Evolutionary conservation across 2,797 vertebrate species (phyloP), one percentile per base, ranked within the genome.

Genomic region (Hozukius guyotensis): DNA sequence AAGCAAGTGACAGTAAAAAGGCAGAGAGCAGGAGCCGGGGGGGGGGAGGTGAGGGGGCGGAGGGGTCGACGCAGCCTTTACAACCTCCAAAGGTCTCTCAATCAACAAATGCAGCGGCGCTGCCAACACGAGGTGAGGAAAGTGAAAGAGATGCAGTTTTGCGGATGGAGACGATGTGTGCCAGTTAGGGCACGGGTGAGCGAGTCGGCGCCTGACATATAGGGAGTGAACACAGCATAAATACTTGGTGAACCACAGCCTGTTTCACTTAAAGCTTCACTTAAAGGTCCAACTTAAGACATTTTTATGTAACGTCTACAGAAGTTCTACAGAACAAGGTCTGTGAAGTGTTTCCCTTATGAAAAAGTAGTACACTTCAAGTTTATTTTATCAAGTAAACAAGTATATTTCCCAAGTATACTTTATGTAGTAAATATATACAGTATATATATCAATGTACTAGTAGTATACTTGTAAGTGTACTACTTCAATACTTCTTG

Each of bases 141-240:
- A 85, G 10, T 86, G 82, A 87, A 73, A 83, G 83, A 82, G 80
- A 82, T 85, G 88, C 81, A 92, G 60, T 87, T 82, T 79, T 25
- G 12, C 38, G 68, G 57, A 63, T 57, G 74, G 63, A 73, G 77
- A 56, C 1, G 11, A 69, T 29, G 31, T 4, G 11, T 46, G 59
- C 2, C 12, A 52, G 63, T 18, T 31, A 73, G 72, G 34, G 67
- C 22, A 25, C 0, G 27, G 18, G 57, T 49, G 42, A 60, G 64
- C 2, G 9, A 60, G 76, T 71, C 7, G 27, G 20, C 32, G 63
- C 11, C 27, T 52, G 38, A 60, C 63, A 42, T n/a, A 46, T 2
- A 32, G 24, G n/a, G 18, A 52, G 18, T 12, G 55, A 68, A 59
- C 27, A 57, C 10, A 36, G 36, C 16, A 18, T 22, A 38, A 46